Evolutionary conservation across 2,888 invertebrate genomes (phyloP).

Genomic region (Argynnis bischoffii): DNA sequence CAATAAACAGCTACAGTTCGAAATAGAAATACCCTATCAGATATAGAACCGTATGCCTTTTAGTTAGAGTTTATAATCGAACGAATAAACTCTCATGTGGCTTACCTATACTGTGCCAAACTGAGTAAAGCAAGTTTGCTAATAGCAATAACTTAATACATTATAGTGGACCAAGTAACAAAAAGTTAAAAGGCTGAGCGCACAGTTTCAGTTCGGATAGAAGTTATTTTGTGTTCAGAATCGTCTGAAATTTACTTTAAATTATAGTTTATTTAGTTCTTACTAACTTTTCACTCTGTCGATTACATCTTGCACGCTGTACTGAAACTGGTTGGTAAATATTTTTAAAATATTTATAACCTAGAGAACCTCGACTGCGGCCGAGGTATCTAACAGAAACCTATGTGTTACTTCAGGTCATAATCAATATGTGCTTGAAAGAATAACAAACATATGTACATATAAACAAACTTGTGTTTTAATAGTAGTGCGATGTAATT

Average conservation of each 20-base stretch:
- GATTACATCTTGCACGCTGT: background rate
- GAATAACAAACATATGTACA: too few relatives aligned
- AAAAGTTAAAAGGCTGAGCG: conserved; percentile 40
- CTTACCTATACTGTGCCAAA: conserved; percentile 40
- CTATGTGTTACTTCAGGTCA: too few relatives aligned
- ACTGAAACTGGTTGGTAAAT: too few relatives aligned
- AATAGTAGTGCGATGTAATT: too few relatives aligned
- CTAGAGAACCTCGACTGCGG: too few relatives aligned
- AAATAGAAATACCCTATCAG: conserved; percentile 8
- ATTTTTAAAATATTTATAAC: too few relatives aligned
- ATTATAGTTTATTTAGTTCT: conserved; percentile 28
- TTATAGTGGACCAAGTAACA: conserved; percentile 41
- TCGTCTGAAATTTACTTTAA: conserved; percentile 32
- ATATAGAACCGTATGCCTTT: conserved; percentile 23
- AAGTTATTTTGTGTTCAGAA: conserved; percentile 33
- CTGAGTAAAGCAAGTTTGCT: conserved; percentile 42
- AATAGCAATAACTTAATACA: conserved; percentile 43
- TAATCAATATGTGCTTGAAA: too few relatives aligned
- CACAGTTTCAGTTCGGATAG: conserved; percentile 32
- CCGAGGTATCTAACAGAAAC: too few relatives aligned
- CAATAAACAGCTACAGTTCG: conserved; percentile 19
- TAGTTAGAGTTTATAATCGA: conserved; percentile 32
- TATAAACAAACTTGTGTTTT: too few relatives aligned
- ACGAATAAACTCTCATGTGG: conserved; percentile 22
- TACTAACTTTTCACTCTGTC: conserved; percentile 10